These are phyloP conservation scores for Drosophila rubida DNA, from an alignment of 2,888 invertebrate genomes.

Conservation along the genomic window DNA sequence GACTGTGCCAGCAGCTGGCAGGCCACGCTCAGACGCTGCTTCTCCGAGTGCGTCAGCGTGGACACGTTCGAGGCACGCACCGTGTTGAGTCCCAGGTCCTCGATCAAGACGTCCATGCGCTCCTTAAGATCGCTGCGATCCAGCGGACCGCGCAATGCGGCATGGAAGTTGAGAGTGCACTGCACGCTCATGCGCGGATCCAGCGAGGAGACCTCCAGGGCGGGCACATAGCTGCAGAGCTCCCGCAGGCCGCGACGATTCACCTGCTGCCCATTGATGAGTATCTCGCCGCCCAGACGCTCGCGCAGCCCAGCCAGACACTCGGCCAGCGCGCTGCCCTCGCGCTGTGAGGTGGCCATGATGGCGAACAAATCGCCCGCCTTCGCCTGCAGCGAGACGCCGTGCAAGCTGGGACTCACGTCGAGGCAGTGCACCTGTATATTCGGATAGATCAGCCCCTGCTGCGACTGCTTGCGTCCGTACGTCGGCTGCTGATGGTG, in stretches of 20 bases:
- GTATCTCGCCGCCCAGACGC: conserved; percentile 90
- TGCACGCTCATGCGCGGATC: conserved; percentile 94
- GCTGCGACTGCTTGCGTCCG: conserved; percentile 82
- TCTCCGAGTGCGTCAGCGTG: conserved; percentile 94
- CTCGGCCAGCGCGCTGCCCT: conserved; percentile 94
- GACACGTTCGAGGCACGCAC: conserved; percentile 94
- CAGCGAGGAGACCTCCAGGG: conserved; percentile 82
- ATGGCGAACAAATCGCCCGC: conserved; percentile 96
- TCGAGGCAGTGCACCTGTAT: conserved; percentile 89
- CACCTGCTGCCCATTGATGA: conserved; percentile 94
- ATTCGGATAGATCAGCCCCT: conserved; percentile 85
- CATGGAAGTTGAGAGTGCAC: conserved; percentile 94
- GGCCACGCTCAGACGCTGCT: conserved; percentile 94
- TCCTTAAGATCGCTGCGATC: conserved; percentile 88
- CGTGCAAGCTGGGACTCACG: conserved; percentile 90
- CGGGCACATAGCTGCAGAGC: conserved; percentile 87
- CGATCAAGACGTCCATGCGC: conserved; percentile 93
- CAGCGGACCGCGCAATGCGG: conserved; percentile 87
- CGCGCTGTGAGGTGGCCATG: conserved; percentile 94
- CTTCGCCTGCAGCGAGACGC: conserved; percentile 93
- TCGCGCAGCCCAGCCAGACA: conserved; percentile 91
- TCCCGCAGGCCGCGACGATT: conserved; percentile 89
- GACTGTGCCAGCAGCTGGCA: conserved; percentile 94
- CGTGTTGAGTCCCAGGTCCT: conserved; percentile 95
- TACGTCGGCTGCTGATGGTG: conserved; percentile 61